Percentiles rank a stretch among this genome's conserved stretches.
Evolutionary conservation across 2,113 vertebrate species (phyloP).

Genomic region (Passer montanus): DNA sequence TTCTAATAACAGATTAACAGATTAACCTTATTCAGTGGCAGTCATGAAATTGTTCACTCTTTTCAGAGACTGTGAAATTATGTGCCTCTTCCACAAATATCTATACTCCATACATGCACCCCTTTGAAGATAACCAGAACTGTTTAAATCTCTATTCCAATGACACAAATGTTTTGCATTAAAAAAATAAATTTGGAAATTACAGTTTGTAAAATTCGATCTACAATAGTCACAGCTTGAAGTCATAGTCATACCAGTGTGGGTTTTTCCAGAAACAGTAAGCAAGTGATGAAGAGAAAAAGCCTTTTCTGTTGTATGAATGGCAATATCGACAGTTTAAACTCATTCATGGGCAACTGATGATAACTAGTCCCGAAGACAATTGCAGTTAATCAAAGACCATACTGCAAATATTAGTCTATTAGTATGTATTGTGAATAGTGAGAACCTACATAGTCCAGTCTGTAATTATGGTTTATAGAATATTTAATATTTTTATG

Average conservation of each 20-base stretch:
- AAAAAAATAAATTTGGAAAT: neutral
- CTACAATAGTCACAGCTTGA: neutral
- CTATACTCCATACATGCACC: neutral
- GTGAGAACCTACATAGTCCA: neutral
- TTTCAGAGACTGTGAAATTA: neutral
- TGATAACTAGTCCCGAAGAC: neutral
- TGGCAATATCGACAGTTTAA: neutral
- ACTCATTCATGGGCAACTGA: neutral
- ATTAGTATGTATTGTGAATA: neutral
- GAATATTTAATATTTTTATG: neutral
- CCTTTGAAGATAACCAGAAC: neutral
- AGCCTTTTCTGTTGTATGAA: neutral
- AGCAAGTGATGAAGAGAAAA: neutral
- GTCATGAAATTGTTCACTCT: rapidly evolving
- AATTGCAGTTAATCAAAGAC: neutral
- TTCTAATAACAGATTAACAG: neutral
- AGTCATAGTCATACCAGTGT: neutral
- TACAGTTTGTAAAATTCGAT: neutral
- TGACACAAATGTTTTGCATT: neutral
- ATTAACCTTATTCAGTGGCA: neutral
- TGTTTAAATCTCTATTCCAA: neutral
- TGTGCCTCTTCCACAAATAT: neutral
- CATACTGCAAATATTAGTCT: neutral
- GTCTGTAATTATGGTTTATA: neutral
- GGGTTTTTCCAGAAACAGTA: neutral